Percentiles rank a stretch among this genome's conserved stretches.
Conservation (phyloP, 2,797 vertebrate species). For the Sebastes baramenuke region DNA sequence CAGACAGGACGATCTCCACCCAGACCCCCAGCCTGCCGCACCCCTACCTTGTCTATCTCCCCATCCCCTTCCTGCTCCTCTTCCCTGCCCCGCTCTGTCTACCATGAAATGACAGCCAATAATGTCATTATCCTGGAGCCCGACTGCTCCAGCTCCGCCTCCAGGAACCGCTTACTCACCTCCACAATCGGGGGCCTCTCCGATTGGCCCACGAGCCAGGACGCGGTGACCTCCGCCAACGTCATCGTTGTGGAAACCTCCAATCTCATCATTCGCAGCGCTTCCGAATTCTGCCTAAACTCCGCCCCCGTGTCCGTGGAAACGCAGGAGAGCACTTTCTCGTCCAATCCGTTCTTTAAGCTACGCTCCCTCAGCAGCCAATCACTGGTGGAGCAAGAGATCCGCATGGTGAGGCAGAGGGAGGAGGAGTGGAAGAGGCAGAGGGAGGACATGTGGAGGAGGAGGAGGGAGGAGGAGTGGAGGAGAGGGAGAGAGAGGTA, state of each 20-base stretch:
- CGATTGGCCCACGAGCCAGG: conserved; percentile 52
- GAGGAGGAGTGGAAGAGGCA: conserved; percentile 80
- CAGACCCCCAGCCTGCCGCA: conserved; percentile 68
- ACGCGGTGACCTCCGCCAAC: conserved; percentile 46
- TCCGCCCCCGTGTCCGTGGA: conserved; percentile 28
- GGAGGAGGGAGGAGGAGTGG: conserved; percentile 67
- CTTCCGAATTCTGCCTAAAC: conserved; percentile 78
- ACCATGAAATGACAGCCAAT: conserved; percentile 77
- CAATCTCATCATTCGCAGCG: conserved; percentile 79
- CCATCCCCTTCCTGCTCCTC: conserved; percentile 61
- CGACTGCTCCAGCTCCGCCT: conserved; percentile 50
- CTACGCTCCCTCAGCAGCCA: conserved; percentile 81
- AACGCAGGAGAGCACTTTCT: conserved; percentile 74
- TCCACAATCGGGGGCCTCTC: conserved; percentile 50
- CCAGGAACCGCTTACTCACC: conserved; percentile 62
- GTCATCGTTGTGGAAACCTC: conserved; percentile 79
- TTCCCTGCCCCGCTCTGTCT: conserved; percentile 53
- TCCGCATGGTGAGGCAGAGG: conserved; percentile 74
- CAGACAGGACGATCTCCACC: conserved; percentile 62
- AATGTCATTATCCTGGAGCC: conserved; percentile 81
- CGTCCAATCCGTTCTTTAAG: conserved; percentile 80
- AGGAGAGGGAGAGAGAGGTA: conserved; percentile 65
- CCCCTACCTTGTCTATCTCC: conserved; percentile 69
- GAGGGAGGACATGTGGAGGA: conserved; percentile 71
- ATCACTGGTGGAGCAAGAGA: conserved; percentile 80